phyloP scores from a whole-genome alignment of 2,888 invertebrate genomes.

The Pyrgus malvae region DNA sequence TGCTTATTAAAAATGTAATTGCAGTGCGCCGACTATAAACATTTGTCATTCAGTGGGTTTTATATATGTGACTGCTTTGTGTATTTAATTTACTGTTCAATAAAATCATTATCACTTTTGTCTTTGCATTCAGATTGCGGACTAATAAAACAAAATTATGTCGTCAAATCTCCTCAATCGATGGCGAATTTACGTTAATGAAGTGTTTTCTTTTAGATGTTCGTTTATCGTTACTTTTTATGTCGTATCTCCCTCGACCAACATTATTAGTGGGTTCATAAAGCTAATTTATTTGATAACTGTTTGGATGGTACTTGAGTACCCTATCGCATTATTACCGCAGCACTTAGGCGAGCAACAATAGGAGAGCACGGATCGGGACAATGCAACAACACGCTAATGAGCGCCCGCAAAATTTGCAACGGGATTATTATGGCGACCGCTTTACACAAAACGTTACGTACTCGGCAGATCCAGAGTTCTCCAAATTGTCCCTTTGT shows the following conservation, averaged over 20 bases:
- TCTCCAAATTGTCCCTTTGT: conserved; percentile 57
- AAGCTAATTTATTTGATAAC: conserved; percentile 16
- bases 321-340: conserved; percentile 21
- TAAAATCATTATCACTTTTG: conserved; percentile 25
- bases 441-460: conserved; percentile 48
- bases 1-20: conserved; percentile 57
- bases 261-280: background rate
- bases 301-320: conserved; percentile 16
- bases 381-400: conserved; percentile 41
- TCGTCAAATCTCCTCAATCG: conserved; percentile 3
- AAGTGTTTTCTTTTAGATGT: conserved; percentile 1
- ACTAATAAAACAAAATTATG: conserved; percentile 8
- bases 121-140: background rate
- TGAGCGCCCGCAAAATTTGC: conserved; percentile 40
- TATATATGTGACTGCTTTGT: conserved; percentile 22
- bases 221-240: background rate
- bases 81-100: conserved; percentile 26
- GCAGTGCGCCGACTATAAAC: conserved; percentile 41
- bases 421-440: conserved; percentile 45
- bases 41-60: conserved; percentile 44
- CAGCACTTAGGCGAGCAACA: conserved; percentile 35
- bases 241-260: background rate
- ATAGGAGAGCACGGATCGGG: conserved; percentile 38
- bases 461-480: conserved; percentile 45
- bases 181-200: background rate